Conservation (phyloP, 2,797 vertebrate species). For the Lepilemur septentrionalis region DNA sequence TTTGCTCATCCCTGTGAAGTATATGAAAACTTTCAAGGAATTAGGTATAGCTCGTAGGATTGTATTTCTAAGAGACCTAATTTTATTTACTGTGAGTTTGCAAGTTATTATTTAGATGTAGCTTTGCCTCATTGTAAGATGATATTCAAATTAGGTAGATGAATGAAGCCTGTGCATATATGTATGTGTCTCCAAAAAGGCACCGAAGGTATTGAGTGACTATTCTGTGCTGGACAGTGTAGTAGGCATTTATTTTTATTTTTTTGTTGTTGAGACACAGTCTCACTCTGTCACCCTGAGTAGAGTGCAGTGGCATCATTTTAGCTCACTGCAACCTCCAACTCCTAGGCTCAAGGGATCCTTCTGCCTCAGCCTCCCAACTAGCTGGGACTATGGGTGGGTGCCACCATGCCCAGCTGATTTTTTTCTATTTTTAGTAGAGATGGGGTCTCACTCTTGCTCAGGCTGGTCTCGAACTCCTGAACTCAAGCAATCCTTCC, state of each 20-base stretch:
- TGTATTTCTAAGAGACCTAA: conserved; percentile 22
- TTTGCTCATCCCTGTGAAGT: neutral
- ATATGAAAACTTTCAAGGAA: neutral
- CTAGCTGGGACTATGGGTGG: no score
- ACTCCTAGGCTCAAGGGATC: no score
- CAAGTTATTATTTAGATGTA: neutral
- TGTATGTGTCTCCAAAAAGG: neutral
- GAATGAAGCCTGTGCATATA: neutral
- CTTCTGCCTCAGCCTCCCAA: no score
- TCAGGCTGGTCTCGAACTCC: no score
- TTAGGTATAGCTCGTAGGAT: neutral
- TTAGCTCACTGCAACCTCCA: no score
- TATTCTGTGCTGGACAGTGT: neutral
- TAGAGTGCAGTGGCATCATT: no score
- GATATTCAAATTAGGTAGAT: neutral
- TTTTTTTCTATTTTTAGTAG: no score
- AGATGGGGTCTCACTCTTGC: no score
- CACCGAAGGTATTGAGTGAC: neutral
- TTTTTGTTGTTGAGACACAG: no score
- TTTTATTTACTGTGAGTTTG: conserved; percentile 8
- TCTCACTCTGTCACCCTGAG: no score
- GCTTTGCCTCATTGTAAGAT: neutral
- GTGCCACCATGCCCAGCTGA: no score
- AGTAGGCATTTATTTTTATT: neutral
- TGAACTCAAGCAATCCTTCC: no score